phyloP scores from a whole-genome alignment of 2,113 vertebrate genomes.

The Macrotus californicus region DNA sequence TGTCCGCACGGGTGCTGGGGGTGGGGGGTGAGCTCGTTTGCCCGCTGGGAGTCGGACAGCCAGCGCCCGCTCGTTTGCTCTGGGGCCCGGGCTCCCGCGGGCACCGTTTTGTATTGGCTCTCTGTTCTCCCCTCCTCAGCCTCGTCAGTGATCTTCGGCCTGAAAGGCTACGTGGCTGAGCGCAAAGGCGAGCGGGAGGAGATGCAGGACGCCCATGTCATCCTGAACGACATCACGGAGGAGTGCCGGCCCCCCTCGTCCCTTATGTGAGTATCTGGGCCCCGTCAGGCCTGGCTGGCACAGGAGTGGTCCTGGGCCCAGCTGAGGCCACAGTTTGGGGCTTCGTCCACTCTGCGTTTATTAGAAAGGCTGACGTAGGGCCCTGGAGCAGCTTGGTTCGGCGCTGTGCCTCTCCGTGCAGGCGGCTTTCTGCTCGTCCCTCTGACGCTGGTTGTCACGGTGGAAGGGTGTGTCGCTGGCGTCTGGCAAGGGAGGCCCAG shows the following conservation, averaged over 20 bases:
- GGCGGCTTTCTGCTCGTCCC: background rate
- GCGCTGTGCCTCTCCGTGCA: background rate
- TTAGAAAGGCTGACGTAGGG: background rate
- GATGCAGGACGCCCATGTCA: slow-evolving; percentile 96
- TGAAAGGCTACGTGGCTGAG: slow-evolving; percentile 91
- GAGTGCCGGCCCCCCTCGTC: slow-evolving; percentile 79
- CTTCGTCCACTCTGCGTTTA: background rate
- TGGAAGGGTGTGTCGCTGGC: background rate
- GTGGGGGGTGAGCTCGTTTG: no score
- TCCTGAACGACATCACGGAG: slow-evolving; percentile 86
- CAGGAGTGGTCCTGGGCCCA: background rate
- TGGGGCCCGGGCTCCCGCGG: slow-evolving; percentile 34
- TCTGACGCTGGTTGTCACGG: background rate
- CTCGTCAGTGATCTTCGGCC: slow-evolving; percentile 79
- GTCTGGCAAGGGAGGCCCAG: background rate
- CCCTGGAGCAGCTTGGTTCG: background rate
- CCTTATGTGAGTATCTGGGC: slow-evolving; percentile 85
- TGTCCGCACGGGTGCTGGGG: no score
- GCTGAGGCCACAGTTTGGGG: background rate
- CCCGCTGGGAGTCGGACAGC: background rate
- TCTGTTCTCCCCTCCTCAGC: slow-evolving; percentile 67
- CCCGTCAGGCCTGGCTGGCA: accelerated
- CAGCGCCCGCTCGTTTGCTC: background rate
- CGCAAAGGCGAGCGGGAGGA: slow-evolving; percentile 94
- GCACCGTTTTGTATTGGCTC: slow-evolving; percentile 57